These are phyloP conservation scores for Formicarius rufipectus DNA, from an alignment of 2,113 vertebrate genomes.

Conservation along the genomic window DNA sequence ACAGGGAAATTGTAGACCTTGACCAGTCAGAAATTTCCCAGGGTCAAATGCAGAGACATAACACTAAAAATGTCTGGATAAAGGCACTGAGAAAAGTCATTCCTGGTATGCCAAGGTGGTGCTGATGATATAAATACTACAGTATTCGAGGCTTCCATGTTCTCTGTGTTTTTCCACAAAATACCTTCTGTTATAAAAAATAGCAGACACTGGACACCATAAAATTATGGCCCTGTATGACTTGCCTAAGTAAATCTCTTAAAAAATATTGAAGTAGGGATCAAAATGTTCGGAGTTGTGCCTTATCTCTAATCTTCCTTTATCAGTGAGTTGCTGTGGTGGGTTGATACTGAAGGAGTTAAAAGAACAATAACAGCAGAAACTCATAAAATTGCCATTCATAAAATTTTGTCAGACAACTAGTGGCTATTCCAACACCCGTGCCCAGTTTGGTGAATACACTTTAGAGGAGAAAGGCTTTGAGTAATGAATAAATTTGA, in stretches of 20 bases:
- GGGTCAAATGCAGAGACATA: not conserved
- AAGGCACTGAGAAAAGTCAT: not conserved
- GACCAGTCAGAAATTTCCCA: not conserved
- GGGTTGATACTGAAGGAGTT: not conserved
- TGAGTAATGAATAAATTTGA: not conserved
- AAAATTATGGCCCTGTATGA: not conserved
- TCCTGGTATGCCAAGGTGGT: not conserved
- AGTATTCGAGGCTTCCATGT: not conserved
- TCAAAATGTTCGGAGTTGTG: not conserved
- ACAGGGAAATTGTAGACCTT: constrained; percentile 9
- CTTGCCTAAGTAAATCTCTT: not conserved
- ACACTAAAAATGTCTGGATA: not conserved
- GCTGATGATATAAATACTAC: not conserved
- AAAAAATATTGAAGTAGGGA: not conserved
- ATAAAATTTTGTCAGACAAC: not conserved
- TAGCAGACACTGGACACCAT: not conserved
- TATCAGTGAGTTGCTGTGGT: not conserved
- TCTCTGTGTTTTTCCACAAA: not conserved
- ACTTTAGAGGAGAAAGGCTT: not conserved
- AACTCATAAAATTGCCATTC: not conserved
- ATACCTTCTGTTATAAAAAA: not conserved
- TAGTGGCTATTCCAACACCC: not conserved
- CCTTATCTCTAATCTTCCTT: not conserved
- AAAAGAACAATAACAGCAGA: constrained; percentile 8
- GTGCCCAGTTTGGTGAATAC: not conserved